Evolutionary conservation across 2,888 invertebrate species (phyloP), one percentile per base, ranked within the genome.

Genomic region (Gnatocerus cornutus): DNA sequence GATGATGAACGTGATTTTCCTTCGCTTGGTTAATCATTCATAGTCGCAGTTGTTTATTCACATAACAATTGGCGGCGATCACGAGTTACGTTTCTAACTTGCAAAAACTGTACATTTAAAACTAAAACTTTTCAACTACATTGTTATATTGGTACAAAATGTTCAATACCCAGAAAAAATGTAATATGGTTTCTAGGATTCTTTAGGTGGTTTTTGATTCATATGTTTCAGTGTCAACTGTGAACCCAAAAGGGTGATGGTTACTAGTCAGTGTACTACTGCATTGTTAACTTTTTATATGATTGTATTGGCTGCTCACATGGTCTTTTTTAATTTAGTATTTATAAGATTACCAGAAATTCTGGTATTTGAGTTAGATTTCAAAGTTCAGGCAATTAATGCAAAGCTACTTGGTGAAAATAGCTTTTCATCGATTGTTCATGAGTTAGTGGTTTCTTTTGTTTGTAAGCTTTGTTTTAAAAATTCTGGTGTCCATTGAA

Each of bases 1-100:
- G 96, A 97, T 84, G 97, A 97, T 87, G 96, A 96, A 88, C 93
- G 93, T 86, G 97, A 97, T 87, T 97, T 98, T 87, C 97, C 97
- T 78, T 95, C 95, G 84, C 90, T 97, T 85, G 94, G 95, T 86
- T 94, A 93, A 70, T 39, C 41, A 64, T 14, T 53, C 59, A 66
- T 61, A 71, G 72, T 74, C 72, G 72, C 72, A 73, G 70, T 73
- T 75, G 72, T 75, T 21, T 21, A 9, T 68, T 61, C 56, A 70
- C 68, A 56, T 70, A 69, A 16, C 48, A 56, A 56, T 65, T 45
- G 73, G 73, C 73, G 68, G n/a, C 39, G 41, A 50, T 43, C 14
- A 16, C 41, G 14, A 50, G 39, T 39, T 16, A 45, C 52, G 30
- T 64, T 64, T 59, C 55, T 67, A 67, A 72, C 68, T 71, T 71